Conservation (phyloP, 2,888 invertebrate genomes). For the Lepidocyrtinus sp. region DNA sequence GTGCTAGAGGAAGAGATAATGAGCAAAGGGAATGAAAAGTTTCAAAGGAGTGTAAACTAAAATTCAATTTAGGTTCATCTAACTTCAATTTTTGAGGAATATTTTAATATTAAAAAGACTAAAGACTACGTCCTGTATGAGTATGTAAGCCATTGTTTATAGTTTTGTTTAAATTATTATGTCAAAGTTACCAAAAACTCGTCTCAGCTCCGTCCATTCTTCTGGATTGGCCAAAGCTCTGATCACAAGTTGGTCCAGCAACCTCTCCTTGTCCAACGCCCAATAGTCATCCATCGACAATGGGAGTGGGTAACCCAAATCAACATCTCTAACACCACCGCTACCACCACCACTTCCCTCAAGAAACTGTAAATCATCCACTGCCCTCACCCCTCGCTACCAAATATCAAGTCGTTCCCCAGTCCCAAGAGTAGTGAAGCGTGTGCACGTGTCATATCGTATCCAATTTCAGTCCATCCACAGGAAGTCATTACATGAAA, state of each 20-base stretch:
- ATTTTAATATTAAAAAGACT: neutral
- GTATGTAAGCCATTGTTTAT: neutral
- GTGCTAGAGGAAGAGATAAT: too few relatives aligned
- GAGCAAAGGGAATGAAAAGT: too few relatives aligned
- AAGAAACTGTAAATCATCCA: constrained; percentile 25
- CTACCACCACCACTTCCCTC: neutral
- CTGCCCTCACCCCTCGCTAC: constrained; percentile 35
- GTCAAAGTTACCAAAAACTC: constrained; percentile 61
- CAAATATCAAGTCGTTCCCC: neutral
- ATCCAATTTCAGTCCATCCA: neutral
- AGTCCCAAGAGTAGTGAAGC: neutral
- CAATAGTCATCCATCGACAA: constrained; percentile 44
- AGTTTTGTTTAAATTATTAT: neutral
- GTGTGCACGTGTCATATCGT: neutral
- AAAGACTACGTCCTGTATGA: neutral
- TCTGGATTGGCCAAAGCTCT: constrained; percentile 67
- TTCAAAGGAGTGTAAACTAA: too few relatives aligned
- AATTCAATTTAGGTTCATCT: too few relatives aligned
- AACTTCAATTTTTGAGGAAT: neutral
- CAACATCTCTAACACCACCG: constrained; percentile 20
- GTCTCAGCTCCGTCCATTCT: constrained; percentile 64
- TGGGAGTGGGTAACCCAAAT: constrained; percentile 37
- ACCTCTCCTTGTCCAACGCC: constrained; percentile 27
- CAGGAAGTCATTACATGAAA: neutral
- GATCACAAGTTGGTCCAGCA: constrained; percentile 67